A percentile compares a stretch with the other conserved stretches of the same genome.
These are phyloP conservation scores for Cyclargus thomasi DNA, from an alignment of 1,140 invertebrate species.

Conservation along the genomic window DNA sequence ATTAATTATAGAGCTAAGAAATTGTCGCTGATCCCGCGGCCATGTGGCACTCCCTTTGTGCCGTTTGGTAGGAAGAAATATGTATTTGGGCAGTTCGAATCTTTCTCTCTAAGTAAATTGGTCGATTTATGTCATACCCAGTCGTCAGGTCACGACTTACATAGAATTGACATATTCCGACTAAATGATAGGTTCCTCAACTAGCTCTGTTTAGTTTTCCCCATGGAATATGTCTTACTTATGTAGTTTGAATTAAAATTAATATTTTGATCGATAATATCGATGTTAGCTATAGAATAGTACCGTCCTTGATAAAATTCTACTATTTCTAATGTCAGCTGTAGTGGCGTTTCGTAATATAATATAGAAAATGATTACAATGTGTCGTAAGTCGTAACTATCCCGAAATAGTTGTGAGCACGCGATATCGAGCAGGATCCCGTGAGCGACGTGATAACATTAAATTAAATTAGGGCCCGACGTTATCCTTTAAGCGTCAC, in stretches of 20 bases:
- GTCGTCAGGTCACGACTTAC: no score
- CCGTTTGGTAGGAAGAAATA: not conserved
- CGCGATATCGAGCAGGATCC: not conserved
- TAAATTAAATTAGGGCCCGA: not conserved
- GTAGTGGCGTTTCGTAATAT: not conserved
- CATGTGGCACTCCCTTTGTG: not conserved
- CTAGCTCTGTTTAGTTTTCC: no score
- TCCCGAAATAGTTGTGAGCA: not conserved
- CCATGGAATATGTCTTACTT: no score
- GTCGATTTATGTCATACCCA: no score
- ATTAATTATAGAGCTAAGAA: conserved; percentile 70
- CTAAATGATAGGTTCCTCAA: no score
- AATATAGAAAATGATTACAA: not conserved
- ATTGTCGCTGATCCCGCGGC: conserved; percentile 38
- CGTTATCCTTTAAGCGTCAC: conserved; percentile 7
- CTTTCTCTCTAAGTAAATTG: no score
- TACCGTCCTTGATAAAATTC: not conserved
- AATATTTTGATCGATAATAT: no score
- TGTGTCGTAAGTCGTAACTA: not conserved
- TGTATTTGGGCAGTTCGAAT: not conserved
- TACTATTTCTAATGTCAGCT: not conserved
- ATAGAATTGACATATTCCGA: no score
- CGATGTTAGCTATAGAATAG: not conserved
- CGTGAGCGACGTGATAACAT: no score
- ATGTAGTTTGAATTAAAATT: no score